These are phyloP conservation scores for Corythornis vintsioides DNA, from an alignment of 2,113 vertebrate genomes.

Conservation along the genomic window DNA sequence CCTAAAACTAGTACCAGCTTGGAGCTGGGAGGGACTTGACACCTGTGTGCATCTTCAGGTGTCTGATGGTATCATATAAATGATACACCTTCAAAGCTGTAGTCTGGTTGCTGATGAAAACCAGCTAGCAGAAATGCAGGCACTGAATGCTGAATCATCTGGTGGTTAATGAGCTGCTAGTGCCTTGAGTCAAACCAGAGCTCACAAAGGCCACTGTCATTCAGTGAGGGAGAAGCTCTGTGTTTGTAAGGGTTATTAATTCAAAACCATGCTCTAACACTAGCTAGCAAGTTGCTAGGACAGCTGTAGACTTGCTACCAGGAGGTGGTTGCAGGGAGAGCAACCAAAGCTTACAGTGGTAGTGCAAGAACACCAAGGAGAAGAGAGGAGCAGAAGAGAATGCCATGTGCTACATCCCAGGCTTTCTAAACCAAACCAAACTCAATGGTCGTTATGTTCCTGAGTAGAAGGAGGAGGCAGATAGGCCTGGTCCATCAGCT, in stretches of 20 bases:
- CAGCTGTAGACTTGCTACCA: accelerated
- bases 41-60: conserved; percentile 11
- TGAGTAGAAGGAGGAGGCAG: not conserved
- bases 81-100: conserved; percentile 33
- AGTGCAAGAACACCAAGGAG: not conserved
- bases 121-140: conserved; percentile 18
- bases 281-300: not conserved
- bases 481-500: not conserved
- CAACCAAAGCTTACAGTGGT: not conserved
- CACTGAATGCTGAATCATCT: conserved; percentile 52
- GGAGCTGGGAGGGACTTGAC: not conserved
- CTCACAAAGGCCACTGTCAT: not conserved
- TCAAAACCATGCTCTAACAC: not conserved
- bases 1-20: not conserved
- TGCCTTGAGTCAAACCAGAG: conserved; percentile 40
- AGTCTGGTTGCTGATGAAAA: conserved; percentile 27
- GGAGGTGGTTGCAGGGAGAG: not conserved
- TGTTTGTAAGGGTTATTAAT: not conserved
- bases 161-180: conserved; percentile 26
- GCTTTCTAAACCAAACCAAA: not conserved
- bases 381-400: not conserved
- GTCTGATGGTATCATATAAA: conserved; percentile 39
- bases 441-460: not conserved
- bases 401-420: not conserved
- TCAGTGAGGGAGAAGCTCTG: not conserved